Percentiles rank a stretch among this genome's conserved stretches.
Evolutionary conservation across 2,888 invertebrate species (phyloP).

Genomic region (Notocelia uddmanniana): DNA sequence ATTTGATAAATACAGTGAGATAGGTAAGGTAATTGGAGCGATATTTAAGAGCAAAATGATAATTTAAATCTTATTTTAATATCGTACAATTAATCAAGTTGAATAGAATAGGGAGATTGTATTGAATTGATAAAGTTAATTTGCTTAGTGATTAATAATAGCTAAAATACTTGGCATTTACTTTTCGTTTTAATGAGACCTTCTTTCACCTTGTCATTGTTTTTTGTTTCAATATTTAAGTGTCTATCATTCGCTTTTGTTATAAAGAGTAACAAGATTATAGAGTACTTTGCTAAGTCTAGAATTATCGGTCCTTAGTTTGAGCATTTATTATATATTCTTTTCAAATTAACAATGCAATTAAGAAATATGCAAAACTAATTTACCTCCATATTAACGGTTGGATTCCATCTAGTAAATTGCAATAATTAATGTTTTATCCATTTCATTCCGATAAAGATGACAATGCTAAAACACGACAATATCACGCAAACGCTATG

Average conservation of each 20-base stretch:
- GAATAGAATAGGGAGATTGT: conserved; percentile 23
- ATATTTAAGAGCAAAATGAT: conserved; percentile 68
- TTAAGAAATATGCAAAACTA: too few species aligned
- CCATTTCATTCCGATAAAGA: neutral
- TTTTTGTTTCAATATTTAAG: neutral
- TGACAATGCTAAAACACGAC: neutral
- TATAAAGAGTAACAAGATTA: too few species aligned
- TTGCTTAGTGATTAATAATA: conserved; percentile 10
- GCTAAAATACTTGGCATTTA: neutral
- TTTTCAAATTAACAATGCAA: too few species aligned
- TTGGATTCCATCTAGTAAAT: neutral
- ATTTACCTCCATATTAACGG: neutral
- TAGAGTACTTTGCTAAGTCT: too few species aligned
- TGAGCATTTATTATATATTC: too few species aligned
- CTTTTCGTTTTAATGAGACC: neutral
- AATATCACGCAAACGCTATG: too few species aligned
- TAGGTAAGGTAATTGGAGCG: conserved; percentile 71
- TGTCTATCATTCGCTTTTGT: too few species aligned
- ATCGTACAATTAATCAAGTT: conserved; percentile 48
- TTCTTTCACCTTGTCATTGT: neutral
- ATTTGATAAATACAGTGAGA: conserved; percentile 68
- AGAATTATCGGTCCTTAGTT: too few species aligned
- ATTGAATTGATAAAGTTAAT: conserved; percentile 35
- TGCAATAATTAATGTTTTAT: neutral
- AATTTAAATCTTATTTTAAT: conserved; percentile 57